These are phyloP conservation scores for Charanyca ferruginea DNA, from an alignment of 2,888 invertebrate genomes.

Conservation along the genomic window DNA sequence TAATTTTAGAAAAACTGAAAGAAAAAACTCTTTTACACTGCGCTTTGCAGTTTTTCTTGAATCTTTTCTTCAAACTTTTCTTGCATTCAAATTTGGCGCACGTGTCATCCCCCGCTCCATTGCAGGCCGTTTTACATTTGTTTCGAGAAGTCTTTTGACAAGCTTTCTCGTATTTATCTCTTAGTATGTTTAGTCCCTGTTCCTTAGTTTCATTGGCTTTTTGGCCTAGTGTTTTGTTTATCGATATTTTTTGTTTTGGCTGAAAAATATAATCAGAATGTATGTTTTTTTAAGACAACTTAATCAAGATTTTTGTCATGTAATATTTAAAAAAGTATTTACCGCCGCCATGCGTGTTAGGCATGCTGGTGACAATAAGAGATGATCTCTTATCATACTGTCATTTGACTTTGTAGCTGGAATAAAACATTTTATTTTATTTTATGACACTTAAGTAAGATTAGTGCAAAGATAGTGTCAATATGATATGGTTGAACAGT, in stretches of 20 bases:
- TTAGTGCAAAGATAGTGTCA: too few relatives aligned
- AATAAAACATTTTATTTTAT: too few relatives aligned
- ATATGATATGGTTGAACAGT: too few relatives aligned
- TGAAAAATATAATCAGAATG: slow-evolving; percentile 2
- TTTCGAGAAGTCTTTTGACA: slow-evolving; percentile 68
- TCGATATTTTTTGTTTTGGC: slow-evolving; percentile 18
- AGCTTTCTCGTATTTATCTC: slow-evolving; percentile 71
- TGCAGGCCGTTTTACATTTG: slow-evolving; percentile 73
- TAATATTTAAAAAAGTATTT: too few relatives aligned
- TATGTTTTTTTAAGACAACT: too few relatives aligned
- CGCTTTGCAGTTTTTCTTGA: slow-evolving; percentile 66
- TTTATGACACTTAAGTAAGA: too few relatives aligned
- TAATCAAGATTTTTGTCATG: too few relatives aligned
- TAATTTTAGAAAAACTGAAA: slow-evolving; percentile 13
- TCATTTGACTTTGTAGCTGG: slow-evolving; percentile 21
- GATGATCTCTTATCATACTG: slow-evolving; percentile 61
- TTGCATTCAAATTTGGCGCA: slow-evolving; percentile 67
- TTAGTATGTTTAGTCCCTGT: slow-evolving; percentile 64
- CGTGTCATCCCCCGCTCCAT: slow-evolving; percentile 44
- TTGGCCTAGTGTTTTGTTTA: not conserved
- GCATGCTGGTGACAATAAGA: slow-evolving; percentile 65
- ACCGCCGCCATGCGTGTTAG: slow-evolving; percentile 40
- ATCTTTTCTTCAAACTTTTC: slow-evolving; percentile 51
- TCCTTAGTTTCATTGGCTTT: not conserved
- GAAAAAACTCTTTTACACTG: slow-evolving; percentile 67